Conservation (phyloP, 2,113 vertebrate species). For the Paralichthys olivaceus region DNA sequence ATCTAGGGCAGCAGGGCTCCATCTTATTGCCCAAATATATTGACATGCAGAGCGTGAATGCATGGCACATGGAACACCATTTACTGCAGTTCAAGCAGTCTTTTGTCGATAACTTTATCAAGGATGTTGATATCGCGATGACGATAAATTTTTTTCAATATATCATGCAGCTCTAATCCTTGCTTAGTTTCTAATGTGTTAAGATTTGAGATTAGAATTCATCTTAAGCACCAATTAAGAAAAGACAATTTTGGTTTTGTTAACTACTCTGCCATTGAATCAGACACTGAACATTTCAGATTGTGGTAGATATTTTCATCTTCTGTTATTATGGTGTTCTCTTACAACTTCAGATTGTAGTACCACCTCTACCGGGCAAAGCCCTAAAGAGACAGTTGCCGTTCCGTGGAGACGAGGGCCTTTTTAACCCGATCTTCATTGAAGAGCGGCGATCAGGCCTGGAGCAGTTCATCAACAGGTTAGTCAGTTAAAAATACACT, state of each 20-base stretch:
- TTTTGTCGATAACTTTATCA: too few species aligned
- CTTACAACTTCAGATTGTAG: slow-evolving; percentile 89
- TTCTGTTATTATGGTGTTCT: not conserved
- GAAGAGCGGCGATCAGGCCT: slow-evolving; percentile 95
- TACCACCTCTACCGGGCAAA: slow-evolving; percentile 96
- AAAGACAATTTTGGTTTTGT: not conserved
- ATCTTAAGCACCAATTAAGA: not conserved
- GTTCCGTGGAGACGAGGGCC: slow-evolving; percentile 95
- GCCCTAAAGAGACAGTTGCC: slow-evolving; percentile 98
- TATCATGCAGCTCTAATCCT: too few species aligned
- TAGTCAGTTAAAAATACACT: not conserved
- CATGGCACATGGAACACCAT: too few species aligned
- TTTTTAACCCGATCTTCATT: slow-evolving; percentile 98
- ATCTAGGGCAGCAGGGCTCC: too few species aligned
- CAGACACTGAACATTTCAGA: not conserved
- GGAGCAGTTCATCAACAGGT: slow-evolving; percentile 99
- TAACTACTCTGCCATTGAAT: not conserved
- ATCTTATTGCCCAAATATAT: too few species aligned
- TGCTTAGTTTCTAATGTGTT: not conserved
- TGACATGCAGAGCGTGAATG: too few species aligned
- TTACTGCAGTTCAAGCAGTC: too few species aligned
- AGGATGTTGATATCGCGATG: too few species aligned
- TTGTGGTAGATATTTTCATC: not conserved
- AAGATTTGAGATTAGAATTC: not conserved
- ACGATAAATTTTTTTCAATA: too few species aligned